These are phyloP conservation scores for Pseudorasbora parva DNA, from an alignment of 2,113 vertebrate genomes.

Conservation along the genomic window DNA sequence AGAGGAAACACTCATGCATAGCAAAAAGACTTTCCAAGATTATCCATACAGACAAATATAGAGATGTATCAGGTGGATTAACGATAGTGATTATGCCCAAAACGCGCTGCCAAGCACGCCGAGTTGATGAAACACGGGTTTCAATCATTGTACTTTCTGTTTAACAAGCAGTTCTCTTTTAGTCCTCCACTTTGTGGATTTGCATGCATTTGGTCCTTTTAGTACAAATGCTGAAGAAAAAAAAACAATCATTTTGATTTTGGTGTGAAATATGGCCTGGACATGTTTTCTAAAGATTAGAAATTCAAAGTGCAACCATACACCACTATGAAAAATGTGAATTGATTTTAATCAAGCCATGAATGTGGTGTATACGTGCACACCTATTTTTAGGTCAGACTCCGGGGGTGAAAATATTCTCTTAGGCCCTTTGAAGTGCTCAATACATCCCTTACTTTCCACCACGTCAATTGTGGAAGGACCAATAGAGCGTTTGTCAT, in stretches of 20 bases:
- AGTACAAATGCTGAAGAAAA: too few species aligned
- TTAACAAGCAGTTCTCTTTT: constrained; percentile 17
- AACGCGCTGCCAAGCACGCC: constrained; percentile 40
- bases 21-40: constrained; percentile 57
- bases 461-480: constrained; percentile 33
- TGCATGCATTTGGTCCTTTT: not conserved
- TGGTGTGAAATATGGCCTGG: not conserved
- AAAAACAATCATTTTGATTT: too few species aligned
- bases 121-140: constrained; percentile 26
- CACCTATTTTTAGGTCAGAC: constrained; percentile 30
- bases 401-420: not conserved
- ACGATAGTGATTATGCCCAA: constrained; percentile 55
- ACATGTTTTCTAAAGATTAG: not conserved
- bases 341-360: constrained; percentile 2
- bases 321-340: not conserved
- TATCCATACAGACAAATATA: constrained; percentile 67
- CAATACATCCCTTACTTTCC: not conserved
- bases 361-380: not conserved
- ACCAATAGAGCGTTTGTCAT: constrained; percentile 49
- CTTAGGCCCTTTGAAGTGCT: constrained; percentile 16
- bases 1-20: constrained; percentile 46
- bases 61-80: constrained; percentile 65
- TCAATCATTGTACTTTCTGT: constrained; percentile 12
- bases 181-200: not conserved
- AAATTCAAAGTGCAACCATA: not conserved